Base-by-base conservation (phyloP, 2,113 vertebrate genomes). In the Xenopus borealis region DNA sequence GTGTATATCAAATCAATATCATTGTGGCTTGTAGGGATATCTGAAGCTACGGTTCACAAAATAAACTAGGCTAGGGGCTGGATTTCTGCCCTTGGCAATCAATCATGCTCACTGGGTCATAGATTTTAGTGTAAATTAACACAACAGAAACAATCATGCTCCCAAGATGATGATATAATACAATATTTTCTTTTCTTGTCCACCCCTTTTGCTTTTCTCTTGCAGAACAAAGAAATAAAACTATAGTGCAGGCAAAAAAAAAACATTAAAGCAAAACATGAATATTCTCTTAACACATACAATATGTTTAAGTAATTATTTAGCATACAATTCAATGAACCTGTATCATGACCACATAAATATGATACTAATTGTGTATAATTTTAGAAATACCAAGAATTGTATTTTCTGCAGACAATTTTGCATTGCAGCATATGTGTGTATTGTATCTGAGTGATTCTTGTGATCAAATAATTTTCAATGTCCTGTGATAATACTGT, bases 1-100 rank as follows among this genome's bases (percentile, higher is more conserved):
- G 89, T 90, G 89, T 92, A 90, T 90, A 92, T 92, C 91, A 93
- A 91, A 93, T 93, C 92, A 91, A 92, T 93, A 92, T 89, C 89
- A 85, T 76, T 83, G 88, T 86, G 90, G 87, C 90, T 92, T 72
- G 72, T 87, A 91, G 89, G 72, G 64, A 85, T 89, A 88, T 90
- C 90, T 82, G 86, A 90, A 89, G 91, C 91, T 91, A 89, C 88
- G 92, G 92, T 92, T 92, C 91, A 92, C 90, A 87, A 89, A 92
- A 90, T 90, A 91, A 93, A 92, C 90, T 89, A 90, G 91, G 86
- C 90, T 87, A 85, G 88, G 88, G 90, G 89, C 92, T 90, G 88
- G 82, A 83, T 89, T 90, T 83, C 87, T 92, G 91, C 91, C 90
- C 90, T 91, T 84, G 85, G 91, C 89, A 86, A 93, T 91, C 91